phyloP scores from a whole-genome alignment of 2,888 invertebrate genomes.

The Aleiodes testaceus region DNA sequence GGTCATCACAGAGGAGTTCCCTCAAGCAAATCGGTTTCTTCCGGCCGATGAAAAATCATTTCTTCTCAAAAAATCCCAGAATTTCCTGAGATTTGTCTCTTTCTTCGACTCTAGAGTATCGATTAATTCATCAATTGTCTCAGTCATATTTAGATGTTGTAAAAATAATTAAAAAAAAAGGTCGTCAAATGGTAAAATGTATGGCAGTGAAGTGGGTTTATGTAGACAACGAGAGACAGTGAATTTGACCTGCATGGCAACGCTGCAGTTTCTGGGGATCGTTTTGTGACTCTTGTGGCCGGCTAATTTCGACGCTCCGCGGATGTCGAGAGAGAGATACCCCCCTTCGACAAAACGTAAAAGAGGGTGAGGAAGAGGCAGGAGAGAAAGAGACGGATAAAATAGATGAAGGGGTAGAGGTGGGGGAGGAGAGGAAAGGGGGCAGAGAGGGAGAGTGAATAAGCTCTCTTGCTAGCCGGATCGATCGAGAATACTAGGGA shows the following conservation, averaged over 20 bases:
- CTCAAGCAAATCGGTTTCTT: constrained; percentile 25
- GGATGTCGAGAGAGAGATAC: constrained; percentile 44
- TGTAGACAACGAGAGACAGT: background rate
- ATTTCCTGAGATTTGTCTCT: background rate
- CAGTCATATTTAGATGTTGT: background rate
- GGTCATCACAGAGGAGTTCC: constrained; percentile 22
- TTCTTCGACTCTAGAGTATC: background rate
- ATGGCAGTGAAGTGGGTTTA: constrained; percentile 25
- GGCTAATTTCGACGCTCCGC: constrained; percentile 47
- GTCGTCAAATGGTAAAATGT: background rate
- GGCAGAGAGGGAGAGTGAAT: constrained; percentile 40
- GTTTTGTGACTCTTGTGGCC: constrained; percentile 45
- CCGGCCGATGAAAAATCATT: background rate
- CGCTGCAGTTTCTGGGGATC: constrained; percentile 46
- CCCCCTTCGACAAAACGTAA: constrained; percentile 5
- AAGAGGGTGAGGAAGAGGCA: constrained; percentile 36
- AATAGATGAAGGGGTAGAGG: constrained; percentile 22
- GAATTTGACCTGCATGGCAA: constrained; percentile 46
- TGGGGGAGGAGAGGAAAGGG: constrained; percentile 42
- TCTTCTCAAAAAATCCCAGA: background rate
- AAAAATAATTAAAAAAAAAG: background rate
- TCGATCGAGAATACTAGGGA: constrained; percentile 45
- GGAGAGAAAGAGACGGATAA: constrained; percentile 10
- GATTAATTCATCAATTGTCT: background rate
- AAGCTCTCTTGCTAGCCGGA: constrained; percentile 51